Percentiles rank a stretch among this genome's conserved stretches.
phyloP scores from a whole-genome alignment of 2,888 invertebrate species.

The Mantis religiosa region DNA sequence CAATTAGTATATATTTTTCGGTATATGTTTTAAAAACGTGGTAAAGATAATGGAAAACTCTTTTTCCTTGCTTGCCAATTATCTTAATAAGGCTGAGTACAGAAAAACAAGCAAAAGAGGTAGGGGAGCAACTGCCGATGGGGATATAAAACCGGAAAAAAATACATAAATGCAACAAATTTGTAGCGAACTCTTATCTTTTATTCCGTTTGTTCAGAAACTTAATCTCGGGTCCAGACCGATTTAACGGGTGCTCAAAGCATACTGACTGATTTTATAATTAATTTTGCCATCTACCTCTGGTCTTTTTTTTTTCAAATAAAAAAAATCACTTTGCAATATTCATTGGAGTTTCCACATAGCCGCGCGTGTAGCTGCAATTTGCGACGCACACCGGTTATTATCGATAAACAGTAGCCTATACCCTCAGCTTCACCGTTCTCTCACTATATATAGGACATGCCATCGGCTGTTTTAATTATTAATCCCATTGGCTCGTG shows the following conservation, averaged over 20 bases:
- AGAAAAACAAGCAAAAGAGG: neutral
- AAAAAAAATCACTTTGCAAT: constrained; percentile 15
- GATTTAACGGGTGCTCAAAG: constrained; percentile 15
- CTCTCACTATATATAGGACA: constrained; percentile 9
- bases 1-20: too few species aligned
- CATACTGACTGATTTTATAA: constrained; percentile 17
- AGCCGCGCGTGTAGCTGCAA: neutral
- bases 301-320: neutral
- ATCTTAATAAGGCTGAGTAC: neutral
- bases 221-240: constrained; percentile 8
- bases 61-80: neutral
- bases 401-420: constrained; percentile 11
- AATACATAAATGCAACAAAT: constrained; percentile 10
- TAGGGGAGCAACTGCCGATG: neutral
- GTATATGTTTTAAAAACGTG: neutral
- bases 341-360: constrained; percentile 8
- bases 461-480: constrained; percentile 22
- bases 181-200: neutral
- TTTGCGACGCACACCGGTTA: constrained; percentile 8
- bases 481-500: constrained; percentile 20
- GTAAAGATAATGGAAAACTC: neutral
- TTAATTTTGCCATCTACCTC: neutral
- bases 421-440: neutral
- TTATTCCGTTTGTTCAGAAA: constrained; percentile 9
- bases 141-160: neutral